Percentiles rank a stretch among this genome's conserved stretches.
phyloP scores from a whole-genome alignment of 2,797 vertebrate genomes.

The Catamblyrhynchus diadema region DNA sequence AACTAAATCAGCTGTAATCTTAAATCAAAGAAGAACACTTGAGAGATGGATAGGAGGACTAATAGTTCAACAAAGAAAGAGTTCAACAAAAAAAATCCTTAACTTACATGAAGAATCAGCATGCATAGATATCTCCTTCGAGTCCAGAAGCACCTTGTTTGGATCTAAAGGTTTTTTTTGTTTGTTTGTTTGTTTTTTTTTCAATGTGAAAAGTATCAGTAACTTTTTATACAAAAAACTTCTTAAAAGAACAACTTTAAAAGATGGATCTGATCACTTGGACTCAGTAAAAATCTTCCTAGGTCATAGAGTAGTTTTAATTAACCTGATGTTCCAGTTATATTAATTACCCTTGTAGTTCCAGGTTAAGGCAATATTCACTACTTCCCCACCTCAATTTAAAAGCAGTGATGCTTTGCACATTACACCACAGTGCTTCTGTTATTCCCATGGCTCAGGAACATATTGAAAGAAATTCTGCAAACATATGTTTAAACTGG shows the following conservation, averaged over 20 bases:
- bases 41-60: too few relatives aligned
- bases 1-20: neutral
- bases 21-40: neutral
- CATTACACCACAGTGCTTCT: neutral
- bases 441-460: neutral
- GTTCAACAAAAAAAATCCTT: neutral
- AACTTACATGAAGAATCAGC: neutral
- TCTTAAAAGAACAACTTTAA: neutral
- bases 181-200: neutral
- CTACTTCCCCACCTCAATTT: neutral
- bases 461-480: neutral
- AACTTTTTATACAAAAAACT: neutral
- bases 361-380: neutral
- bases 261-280: neutral
- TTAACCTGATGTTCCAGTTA: neutral
- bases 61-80: neutral
- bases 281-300: neutral
- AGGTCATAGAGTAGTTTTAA: neutral
- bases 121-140: neutral
- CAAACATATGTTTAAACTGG: neutral
- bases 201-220: neutral
- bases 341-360: conserved; percentile 17
- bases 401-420: neutral
- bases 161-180: neutral
- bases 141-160: neutral